Base-by-base conservation (phyloP, 2,888 invertebrate genomes). In the Lasioglossum calceatum region DNA sequence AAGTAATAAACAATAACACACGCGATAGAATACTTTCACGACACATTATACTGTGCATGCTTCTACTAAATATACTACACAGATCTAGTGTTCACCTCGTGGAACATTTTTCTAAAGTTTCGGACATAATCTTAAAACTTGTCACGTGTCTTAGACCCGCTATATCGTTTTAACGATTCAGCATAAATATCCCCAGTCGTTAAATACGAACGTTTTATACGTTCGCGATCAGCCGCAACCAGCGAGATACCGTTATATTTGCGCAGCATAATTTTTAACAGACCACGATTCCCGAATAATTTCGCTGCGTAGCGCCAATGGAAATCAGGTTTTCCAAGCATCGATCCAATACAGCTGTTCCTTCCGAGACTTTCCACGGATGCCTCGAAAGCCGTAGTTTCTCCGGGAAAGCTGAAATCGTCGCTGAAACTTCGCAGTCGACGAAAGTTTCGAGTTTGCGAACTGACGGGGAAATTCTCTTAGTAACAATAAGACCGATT, bases 401-500 rank as follows among this genome's bases (percentile, higher is more conserved):
- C 83, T 67, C 50, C 42, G 14, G 27, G 8, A 1, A 82, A 71
- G 50, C 76, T 76, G 84, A 81, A 82, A 85, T 78, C 83, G 85
- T 86, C 77, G 58, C 64, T 19, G 76, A 47, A 81, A 83, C 73
- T 79, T 89, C 8, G 39, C 73, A 75, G 77, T 44, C 83, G 87
- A 74, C 61, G 77, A 81, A 87, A 89, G 82, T 89, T 90, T 79
- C 75, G 12, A 83, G 78, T 77, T 71, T 73, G 27, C 54, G n/a
- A 71, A 77, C 64, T 36, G 79, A 23, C 70, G 87, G 54, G 19
- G 81, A 84, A 88, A 88, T 83, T 84, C 88, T 86, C 86, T 75
- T 77, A 73, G 76, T 61, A 82, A 90, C 85, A 90, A 91, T 88
- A 84, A 82, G 88, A 82, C 74, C 85, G 88, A 88, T 90, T 89